Conservation (phyloP, 30 jellyfish, hydroid and myxozoan species). For the Hydra vulgaris region DNA sequence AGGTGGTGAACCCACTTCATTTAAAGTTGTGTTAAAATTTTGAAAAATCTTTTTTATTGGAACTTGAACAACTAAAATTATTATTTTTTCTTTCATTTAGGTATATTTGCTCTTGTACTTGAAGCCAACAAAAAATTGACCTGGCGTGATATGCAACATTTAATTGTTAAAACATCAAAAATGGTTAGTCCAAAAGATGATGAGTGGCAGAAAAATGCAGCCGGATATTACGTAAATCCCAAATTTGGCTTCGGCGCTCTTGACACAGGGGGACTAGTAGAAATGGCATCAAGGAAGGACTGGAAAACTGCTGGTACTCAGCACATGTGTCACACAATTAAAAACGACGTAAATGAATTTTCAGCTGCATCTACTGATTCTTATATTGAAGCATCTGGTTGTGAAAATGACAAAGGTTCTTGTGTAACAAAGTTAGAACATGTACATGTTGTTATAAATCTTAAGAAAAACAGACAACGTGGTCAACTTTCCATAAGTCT, state of each 20-base stretch:
- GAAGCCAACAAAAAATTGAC: slow-evolving; percentile 82
- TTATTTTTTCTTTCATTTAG: slow-evolving; percentile 10
- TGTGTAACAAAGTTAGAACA: slow-evolving; percentile 79
- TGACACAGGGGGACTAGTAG: slow-evolving; percentile 70
- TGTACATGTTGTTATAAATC: slow-evolving; percentile 69
- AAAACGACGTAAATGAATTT: slow-evolving; percentile 8
- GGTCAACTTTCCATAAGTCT: slow-evolving; percentile 66
- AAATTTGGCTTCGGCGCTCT: slow-evolving; percentile 92
- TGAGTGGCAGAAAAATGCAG: slow-evolving; percentile 90
- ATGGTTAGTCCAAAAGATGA: slow-evolving; percentile 52
- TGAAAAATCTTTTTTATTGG: too few relatives aligned
- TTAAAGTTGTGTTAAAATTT: too few relatives aligned
- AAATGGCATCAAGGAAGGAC: slow-evolving; percentile 49
- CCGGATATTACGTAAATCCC: slow-evolving; percentile 71
- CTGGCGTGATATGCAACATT: slow-evolving; percentile 96
- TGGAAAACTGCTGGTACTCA: slow-evolving; percentile 87
- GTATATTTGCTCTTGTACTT: slow-evolving; percentile 86
- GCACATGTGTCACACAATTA: slow-evolving; percentile 62
- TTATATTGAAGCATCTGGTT: slow-evolving; percentile 51
- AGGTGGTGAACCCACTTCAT: too few relatives aligned
- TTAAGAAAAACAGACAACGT: slow-evolving; percentile 49
- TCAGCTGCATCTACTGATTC: slow-evolving; percentile 36
- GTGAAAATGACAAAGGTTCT: slow-evolving; percentile 54
- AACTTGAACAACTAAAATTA: background rate
- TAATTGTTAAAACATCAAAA: slow-evolving; percentile 70